Base-by-base conservation (phyloP, 2,888 invertebrate species). In the Penaeus monodon region DNA sequence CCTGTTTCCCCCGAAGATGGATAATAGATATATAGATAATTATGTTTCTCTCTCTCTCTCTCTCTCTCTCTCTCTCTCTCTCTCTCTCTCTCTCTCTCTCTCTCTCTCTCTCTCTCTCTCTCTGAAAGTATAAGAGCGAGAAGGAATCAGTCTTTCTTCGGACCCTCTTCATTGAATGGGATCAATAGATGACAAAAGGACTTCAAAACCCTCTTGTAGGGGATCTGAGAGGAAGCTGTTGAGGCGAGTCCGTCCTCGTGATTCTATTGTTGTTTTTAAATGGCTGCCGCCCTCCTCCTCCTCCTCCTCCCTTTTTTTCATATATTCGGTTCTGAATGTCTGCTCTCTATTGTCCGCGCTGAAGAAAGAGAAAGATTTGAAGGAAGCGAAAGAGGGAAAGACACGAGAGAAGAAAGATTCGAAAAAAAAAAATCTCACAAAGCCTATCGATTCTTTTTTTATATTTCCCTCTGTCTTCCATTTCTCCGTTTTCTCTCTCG, bases 121-220 rank as follows among this genome's bases (percentile, higher is more conserved):
- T 44, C 44, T 44, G 10, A 44, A 44, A 44, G 44, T 44, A 44
- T 44, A 44, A 44, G 44, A 44, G 44, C 44, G 65, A 38, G 68
- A 49, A 74, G 74, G 74, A 73, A 63, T 33, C 27, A 44, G 49
- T n/a, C 8, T 14, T 14, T 27, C 76, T 24, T 76, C 27, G 64
- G 27, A 74, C 44, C 64, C 82, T 64, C 82, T 82, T 82, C 82
- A 74, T 82, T 64, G 44, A 74, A 33, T 57, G 57, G 82, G 74
- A 82, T 82, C 82, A 82, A 82, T 82, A 74, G 57, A 76, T 76
- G 76, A 76, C 76, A 76, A 76, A 76, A 76, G 57, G 63, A 44
- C 64, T 27, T 33, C 24, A 27, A 63, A 38, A 65, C 27, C 38
- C 29, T 33, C 65, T 27, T 20, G 64, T 38, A 38, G 49, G 74